These are phyloP conservation scores for Alcedo quadribrachys DNA, from an alignment of 2,797 vertebrate species.

Conservation along the genomic window DNA sequence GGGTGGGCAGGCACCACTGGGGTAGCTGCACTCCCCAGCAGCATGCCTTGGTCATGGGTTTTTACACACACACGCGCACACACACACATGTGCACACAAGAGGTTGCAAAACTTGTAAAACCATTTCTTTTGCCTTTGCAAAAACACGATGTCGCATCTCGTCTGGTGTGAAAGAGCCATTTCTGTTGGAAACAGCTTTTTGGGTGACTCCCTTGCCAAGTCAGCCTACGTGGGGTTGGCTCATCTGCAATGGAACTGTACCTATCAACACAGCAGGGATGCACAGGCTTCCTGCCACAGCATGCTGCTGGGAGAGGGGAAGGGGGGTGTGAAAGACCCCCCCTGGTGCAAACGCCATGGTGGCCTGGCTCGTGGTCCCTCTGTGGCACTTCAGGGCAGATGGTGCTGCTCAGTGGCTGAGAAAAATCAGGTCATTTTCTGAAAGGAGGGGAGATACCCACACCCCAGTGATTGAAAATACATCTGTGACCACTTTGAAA, in stretches of 20 bases:
- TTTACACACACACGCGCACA: background rate
- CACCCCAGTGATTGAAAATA: background rate
- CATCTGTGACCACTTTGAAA: background rate
- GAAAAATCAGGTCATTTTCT: background rate
- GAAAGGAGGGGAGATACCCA: background rate
- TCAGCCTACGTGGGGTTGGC: background rate
- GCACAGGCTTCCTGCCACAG: background rate
- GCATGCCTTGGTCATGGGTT: background rate
- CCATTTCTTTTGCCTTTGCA: background rate
- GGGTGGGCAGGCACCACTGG: fast-evolving
- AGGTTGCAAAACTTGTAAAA: background rate
- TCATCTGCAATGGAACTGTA: background rate
- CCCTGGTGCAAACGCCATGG: background rate
- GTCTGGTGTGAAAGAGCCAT: background rate
- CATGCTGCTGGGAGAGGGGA: background rate
- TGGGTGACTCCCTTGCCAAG: background rate
- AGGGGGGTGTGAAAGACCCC: fast-evolving
- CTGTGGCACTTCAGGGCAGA: fast-evolving
- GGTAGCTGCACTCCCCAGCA: fast-evolving
- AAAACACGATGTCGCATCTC: fast-evolving
- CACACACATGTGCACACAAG: background rate
- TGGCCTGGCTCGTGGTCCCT: background rate
- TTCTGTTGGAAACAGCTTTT: background rate
- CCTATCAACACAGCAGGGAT: background rate
- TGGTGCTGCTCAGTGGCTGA: background rate